Evolutionary conservation across 2,113 vertebrate genomes (phyloP).

Genomic region (Myiagra hebetior): DNA sequence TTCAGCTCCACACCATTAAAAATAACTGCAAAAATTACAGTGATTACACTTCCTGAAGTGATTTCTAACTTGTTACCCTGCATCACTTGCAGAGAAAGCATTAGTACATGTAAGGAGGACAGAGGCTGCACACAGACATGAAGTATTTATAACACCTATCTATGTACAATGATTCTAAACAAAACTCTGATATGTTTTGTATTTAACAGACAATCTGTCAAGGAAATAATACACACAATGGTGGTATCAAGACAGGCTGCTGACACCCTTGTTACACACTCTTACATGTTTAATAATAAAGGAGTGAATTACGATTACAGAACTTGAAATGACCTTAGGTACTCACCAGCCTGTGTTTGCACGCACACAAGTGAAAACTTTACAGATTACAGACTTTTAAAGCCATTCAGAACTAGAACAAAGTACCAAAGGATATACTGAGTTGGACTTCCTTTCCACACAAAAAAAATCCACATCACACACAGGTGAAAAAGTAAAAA

Average conservation of each 20-base stretch:
- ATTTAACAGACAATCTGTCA: not conserved
- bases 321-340: not conserved
- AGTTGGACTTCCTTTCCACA: not conserved
- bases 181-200: not conserved
- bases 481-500: not conserved
- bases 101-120: not conserved
- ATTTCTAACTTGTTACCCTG: not conserved
- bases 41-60: not conserved
- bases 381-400: not conserved
- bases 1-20: not conserved
- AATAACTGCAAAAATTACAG: not conserved
- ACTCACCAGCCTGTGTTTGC: rapidly evolving
- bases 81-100: not conserved
- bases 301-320: not conserved
- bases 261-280: not conserved
- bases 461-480: not conserved
- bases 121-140: not conserved
- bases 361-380: not conserved
- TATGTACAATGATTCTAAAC: not conserved
- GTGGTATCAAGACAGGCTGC: not conserved
- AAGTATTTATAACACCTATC: not conserved
- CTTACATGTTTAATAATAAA: not conserved
- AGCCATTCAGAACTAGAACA: not conserved
- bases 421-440: not conserved
- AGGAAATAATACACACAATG: not conserved